Conservation (phyloP, 2,888 invertebrate genomes). For the Caenorhabditis doughertyi region DNA sequence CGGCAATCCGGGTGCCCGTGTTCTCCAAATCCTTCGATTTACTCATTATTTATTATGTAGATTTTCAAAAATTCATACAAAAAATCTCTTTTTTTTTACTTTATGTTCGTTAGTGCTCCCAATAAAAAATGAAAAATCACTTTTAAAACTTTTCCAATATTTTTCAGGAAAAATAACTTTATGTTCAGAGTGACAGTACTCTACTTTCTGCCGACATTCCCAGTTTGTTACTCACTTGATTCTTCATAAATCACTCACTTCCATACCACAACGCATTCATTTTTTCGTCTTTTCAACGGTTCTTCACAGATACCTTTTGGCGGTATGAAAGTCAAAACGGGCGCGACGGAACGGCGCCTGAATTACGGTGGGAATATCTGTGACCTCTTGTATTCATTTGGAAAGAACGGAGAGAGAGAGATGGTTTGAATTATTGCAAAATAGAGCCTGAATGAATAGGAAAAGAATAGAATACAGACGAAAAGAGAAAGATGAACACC, state of each 20-base stretch:
- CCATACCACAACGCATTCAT: neutral
- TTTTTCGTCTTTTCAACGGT: conserved; percentile 32
- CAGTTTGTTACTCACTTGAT: conserved; percentile 15
- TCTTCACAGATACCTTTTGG: conserved; percentile 7
- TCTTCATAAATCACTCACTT: conserved; percentile 50
- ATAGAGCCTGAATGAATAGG: conserved; percentile 29
- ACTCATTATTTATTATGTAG: conserved; percentile 34
- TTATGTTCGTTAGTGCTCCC: neutral
- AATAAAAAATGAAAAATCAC: neutral
- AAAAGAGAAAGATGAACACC: conserved; percentile 25
- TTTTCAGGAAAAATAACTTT: neutral
- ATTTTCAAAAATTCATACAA: conserved; percentile 25
- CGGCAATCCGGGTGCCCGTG: conserved; percentile 60
- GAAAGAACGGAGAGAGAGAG: conserved; percentile 4
- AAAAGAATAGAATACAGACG: conserved; percentile 28
- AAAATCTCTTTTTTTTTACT: neutral
- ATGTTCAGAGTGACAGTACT: neutral
- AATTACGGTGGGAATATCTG: conserved; percentile 57
- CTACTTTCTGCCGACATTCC: conserved; percentile 18
- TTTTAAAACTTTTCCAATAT: neutral
- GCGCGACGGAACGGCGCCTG: conserved; percentile 60
- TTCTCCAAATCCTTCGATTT: neutral
- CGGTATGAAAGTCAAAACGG: neutral
- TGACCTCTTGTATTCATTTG: conserved; percentile 21
- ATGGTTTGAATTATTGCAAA: conserved; percentile 40